Percentiles rank a stretch among this genome's conserved stretches.
These are phyloP conservation scores for Brachionus plicatilis DNA, from an alignment of 1,140 invertebrate species.

Conservation along the genomic window DNA sequence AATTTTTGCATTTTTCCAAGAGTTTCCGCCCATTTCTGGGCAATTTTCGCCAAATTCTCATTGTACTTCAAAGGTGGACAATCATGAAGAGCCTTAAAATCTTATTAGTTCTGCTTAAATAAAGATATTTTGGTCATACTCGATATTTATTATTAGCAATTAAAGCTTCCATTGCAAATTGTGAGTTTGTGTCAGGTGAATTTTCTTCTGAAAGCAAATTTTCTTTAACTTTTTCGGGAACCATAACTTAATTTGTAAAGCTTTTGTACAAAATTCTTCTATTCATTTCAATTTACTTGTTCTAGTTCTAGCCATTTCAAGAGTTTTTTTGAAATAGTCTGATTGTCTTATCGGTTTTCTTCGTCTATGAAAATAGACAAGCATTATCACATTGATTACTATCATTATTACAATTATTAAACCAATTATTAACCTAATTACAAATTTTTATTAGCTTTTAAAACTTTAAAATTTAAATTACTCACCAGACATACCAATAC, in stretches of 20 bases:
- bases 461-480: neutral
- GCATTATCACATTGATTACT: slow-evolving; percentile 26
- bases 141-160: slow-evolving; percentile 38
- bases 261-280: neutral
- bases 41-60: slow-evolving; percentile 12
- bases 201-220: slow-evolving; percentile 5
- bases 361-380: slow-evolving; percentile 24
- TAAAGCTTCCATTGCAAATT: slow-evolving; percentile 39
- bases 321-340: neutral
- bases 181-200: neutral
- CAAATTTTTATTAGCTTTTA: neutral
- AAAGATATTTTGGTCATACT: neutral
- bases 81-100: slow-evolving; percentile 16
- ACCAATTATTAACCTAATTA: slow-evolving; percentile 5
- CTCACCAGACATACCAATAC: slow-evolving; percentile 41
- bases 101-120: neutral
- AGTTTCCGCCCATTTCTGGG: slow-evolving; percentile 5
- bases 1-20: slow-evolving; percentile 20
- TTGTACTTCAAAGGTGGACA: slow-evolving; percentile 17
- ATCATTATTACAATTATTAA: slow-evolving; percentile 4
- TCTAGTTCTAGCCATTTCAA: neutral
- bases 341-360: neutral
- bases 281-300: neutral
- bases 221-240: slow-evolving; percentile 20
- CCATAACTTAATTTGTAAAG: neutral